Evolutionary conservation across 2,888 invertebrate genomes (phyloP), one percentile per base, ranked within the genome.

Genomic region (Volucella bombylans): DNA sequence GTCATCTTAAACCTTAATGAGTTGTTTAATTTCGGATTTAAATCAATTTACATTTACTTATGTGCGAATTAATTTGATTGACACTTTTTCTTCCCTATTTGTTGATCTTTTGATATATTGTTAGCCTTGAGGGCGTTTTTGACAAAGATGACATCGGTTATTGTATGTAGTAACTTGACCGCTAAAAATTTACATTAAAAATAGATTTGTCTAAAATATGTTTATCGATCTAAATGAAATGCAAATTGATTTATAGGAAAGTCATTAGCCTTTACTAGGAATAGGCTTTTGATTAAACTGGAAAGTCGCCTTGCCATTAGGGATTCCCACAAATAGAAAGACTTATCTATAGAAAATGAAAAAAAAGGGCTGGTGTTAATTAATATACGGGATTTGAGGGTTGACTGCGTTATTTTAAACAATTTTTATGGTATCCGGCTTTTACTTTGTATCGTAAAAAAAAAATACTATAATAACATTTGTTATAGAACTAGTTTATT

Each of bases 21-120:
- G 43, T 15, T 10, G 15, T 57, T 14, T 9, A 43, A 43, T 43
- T 18, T 59, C 41, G 2, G 18, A 31, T 45, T 61, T 8, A 61
- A 61, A 61, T 61, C 45, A 45, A 61, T 61, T 61, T 23, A 8
- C 61, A 61, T 18, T 61, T 45, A 55, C 14, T 61, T 45, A 9
- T 41, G 23, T 8, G 14, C 43, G 45, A 41, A 15, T 11, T 39
- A 59, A 61, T 45, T 45, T 31, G n/a, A 31, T 43, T 41, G 18
- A 41, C 41, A 59, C 43, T 61, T 41, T 55, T 18, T 14, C 38
- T 38, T 59, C 45, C 18, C n/a, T 43, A 18, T 43, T 61, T 45
- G 1, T 61, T 12, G 45, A n/a, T 61, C 9, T 47, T 59, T 41
- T 4, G 1, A 23, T 43, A 14, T 43, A 18, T 55, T 11, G 15